phyloP scores from a whole-genome alignment of 2,888 invertebrate genomes.

The Pogonocherus hispidulus region DNA sequence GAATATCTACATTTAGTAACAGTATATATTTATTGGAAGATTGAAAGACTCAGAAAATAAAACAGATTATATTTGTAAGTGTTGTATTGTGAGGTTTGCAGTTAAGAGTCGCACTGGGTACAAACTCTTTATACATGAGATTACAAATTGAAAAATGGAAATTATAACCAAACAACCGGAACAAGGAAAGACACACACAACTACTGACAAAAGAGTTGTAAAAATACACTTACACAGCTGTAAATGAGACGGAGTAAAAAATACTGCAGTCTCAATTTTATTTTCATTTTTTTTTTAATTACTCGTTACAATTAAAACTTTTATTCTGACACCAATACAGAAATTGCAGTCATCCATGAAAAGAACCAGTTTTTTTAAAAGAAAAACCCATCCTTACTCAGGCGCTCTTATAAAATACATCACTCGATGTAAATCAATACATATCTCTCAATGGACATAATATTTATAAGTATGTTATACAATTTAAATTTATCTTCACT shows the following conservation, averaged over 20 bases:
- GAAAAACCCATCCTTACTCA: slow-evolving; percentile 45
- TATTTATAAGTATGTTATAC: slow-evolving; percentile 66
- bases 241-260: slow-evolving; percentile 49
- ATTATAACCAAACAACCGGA: slow-evolving; percentile 58
- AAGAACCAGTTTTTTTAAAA: slow-evolving; percentile 35
- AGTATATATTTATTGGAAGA: slow-evolving; percentile 28
- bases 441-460: slow-evolving; percentile 61
- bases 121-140: slow-evolving; percentile 58
- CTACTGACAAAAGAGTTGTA: slow-evolving; percentile 67
- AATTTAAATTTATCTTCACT: slow-evolving; percentile 65
- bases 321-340: slow-evolving; percentile 67
- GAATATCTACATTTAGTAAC: neutral
- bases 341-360: slow-evolving; percentile 63
- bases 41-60: slow-evolving; percentile 48
- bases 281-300: slow-evolving; percentile 59
- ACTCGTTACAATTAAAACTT: slow-evolving; percentile 65
- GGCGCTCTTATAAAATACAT: slow-evolving; percentile 65
- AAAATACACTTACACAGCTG: slow-evolving; percentile 66
- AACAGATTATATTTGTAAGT: slow-evolving; percentile 62
- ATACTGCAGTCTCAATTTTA: slow-evolving; percentile 54
- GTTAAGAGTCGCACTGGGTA: slow-evolving; percentile 9
- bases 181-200: slow-evolving; percentile 66
- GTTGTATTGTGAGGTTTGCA: slow-evolving; percentile 65
- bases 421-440: slow-evolving; percentile 61
- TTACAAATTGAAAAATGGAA: slow-evolving; percentile 58